These are phyloP conservation scores for Drosophila watanabei DNA, from an alignment of 1,140 invertebrate genomes.

Conservation along the genomic window DNA sequence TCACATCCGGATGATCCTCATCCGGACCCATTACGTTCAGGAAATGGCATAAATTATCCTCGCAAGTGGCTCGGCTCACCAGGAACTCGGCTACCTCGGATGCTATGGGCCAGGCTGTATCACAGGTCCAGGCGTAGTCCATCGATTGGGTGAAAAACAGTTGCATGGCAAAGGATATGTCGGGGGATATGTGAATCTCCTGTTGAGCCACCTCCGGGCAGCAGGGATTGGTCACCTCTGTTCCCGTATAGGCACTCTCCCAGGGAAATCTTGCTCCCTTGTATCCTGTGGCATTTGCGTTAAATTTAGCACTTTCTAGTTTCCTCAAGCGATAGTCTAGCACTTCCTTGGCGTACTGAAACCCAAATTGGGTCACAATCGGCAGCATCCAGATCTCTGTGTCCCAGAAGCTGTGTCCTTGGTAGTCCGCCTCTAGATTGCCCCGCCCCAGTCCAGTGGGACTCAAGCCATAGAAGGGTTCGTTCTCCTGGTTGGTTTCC, in stretches of 20 bases:
- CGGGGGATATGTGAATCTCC: conserved; percentile 87
- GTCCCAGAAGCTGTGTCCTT: conserved; percentile 85
- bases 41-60: conserved; percentile 78
- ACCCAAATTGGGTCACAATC: conserved; percentile 61
- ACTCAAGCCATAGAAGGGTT: conserved; percentile 87
- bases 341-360: conserved; percentile 59
- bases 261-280: conserved; percentile 86
- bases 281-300: conserved; percentile 70
- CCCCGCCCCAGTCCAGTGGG: conserved; percentile 87
- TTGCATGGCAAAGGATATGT: conserved; percentile 86
- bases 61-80: conserved; percentile 86
- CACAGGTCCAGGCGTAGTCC: conserved; percentile 85
- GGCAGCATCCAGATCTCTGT: conserved; percentile 85
- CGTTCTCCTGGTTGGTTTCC: conserved; percentile 84
- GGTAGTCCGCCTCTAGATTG: conserved; percentile 73
- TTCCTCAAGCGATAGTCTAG: conserved; percentile 66
- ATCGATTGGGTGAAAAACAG: conserved; percentile 86
- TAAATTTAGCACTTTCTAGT: conserved; percentile 62
- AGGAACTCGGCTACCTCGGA: conserved; percentile 87
- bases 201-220: conserved; percentile 87
- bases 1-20: conserved; percentile 87
- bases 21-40: conserved; percentile 88
- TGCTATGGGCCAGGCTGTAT: conserved; percentile 86
- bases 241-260: conserved; percentile 88
- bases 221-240: conserved; percentile 87